Conservation (phyloP, 2,113 vertebrate genomes). For the Gallinago media region DNA sequence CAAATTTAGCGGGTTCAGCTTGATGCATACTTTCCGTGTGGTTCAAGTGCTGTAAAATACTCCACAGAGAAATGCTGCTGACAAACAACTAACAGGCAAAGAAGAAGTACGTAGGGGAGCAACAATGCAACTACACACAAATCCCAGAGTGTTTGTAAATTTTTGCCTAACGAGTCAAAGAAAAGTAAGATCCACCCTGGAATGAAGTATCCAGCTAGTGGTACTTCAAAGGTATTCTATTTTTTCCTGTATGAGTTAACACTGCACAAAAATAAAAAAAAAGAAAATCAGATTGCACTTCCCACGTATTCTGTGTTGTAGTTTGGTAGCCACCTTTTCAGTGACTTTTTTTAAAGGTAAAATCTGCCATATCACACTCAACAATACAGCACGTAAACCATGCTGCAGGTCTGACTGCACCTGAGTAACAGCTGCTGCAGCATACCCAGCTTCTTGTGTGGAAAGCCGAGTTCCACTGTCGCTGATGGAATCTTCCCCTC, state of each 20-base stretch:
- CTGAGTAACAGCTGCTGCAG: conserved; percentile 17
- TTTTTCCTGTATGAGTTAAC: not conserved
- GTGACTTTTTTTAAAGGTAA: not conserved
- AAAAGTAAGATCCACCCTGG: not conserved
- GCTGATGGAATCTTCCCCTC: conserved; percentile 3
- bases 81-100: not conserved
- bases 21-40: not conserved
- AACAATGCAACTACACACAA: not conserved
- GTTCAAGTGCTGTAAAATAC: conserved; percentile 16
- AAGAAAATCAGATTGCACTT: not conserved
- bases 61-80: not conserved
- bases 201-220: not conserved
- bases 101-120: not conserved
- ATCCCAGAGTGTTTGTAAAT: not conserved
- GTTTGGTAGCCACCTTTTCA: not conserved
- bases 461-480: not conserved
- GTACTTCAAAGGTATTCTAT: not conserved
- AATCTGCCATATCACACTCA: not conserved
- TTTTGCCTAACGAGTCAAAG: not conserved
- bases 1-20: not conserved
- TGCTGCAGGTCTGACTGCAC: not conserved
- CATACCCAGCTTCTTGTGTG: not conserved
- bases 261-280: not conserved
- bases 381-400: not conserved
- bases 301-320: not conserved